Conservation (phyloP, 2,888 invertebrate species). For the Meteorus cinctellus region DNA sequence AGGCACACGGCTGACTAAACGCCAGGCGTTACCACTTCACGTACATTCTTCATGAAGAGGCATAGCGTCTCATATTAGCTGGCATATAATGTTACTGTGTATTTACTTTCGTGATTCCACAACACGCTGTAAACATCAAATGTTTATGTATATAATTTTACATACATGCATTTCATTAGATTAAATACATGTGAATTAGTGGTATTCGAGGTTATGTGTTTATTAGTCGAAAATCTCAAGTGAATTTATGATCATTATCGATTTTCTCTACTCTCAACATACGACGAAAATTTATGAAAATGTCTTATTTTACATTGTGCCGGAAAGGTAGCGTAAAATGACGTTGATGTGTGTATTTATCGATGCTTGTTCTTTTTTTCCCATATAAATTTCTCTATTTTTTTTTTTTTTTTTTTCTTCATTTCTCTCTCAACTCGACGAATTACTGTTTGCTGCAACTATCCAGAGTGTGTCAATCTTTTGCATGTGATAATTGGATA, state of each 20-base stretch:
- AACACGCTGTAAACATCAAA: background rate
- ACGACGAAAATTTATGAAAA: background rate
- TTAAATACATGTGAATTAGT: background rate
- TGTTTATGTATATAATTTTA: constrained; percentile 7
- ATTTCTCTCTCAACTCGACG: background rate
- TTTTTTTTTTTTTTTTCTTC: background rate
- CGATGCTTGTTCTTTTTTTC: no score
- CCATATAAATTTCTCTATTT: no score
- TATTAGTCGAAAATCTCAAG: background rate
- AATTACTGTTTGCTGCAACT: background rate
- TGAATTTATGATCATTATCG: background rate
- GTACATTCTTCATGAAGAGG: constrained; percentile 23
- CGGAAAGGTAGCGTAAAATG: no score
- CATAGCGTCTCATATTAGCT: constrained; percentile 7
- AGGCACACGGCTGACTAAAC: constrained; percentile 51
- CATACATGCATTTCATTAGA: background rate
- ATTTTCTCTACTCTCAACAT: background rate
- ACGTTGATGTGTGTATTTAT: no score
- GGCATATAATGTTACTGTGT: background rate
- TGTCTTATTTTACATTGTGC: background rate
- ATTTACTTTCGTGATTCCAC: background rate
- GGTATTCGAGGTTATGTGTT: background rate
- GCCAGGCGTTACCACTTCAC: constrained; percentile 46
- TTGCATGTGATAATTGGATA: constrained; percentile 19
- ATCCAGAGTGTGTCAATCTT: background rate